Percentiles rank a stretch among this genome's conserved stretches.
Conservation (phyloP, 2,888 invertebrate genomes). For the Tetanocera ferruginea region DNA sequence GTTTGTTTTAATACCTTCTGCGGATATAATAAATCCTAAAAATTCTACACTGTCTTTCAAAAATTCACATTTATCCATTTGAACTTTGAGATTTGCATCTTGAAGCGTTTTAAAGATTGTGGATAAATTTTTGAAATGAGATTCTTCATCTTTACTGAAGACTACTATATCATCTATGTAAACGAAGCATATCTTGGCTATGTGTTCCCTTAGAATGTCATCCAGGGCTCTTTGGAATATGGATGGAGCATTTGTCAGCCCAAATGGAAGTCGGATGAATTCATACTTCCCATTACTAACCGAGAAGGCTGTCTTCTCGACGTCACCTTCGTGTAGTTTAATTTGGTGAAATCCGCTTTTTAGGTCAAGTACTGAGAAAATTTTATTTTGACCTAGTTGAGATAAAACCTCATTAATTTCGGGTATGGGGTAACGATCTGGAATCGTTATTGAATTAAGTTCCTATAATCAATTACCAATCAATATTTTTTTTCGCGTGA, state of each 20-base stretch:
- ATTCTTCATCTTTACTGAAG: constrained; percentile 34
- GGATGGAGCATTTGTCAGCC: constrained; percentile 28
- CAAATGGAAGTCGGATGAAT: constrained; percentile 30
- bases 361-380: constrained; percentile 38
- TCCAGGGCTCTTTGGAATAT: constrained; percentile 39
- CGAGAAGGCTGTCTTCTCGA: constrained; percentile 37
- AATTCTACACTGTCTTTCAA: constrained; percentile 13
- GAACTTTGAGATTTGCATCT: constrained; percentile 33
- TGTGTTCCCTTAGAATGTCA: constrained; percentile 31
- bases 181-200: constrained; percentile 30
- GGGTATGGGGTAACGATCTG: constrained; percentile 40
- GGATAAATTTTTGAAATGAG: constrained; percentile 29
- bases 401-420: constrained; percentile 40
- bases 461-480: constrained; percentile 36
- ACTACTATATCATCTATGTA: constrained; percentile 38
- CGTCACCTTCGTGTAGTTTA: constrained; percentile 35
- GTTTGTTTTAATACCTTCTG: constrained; percentile 31
- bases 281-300: constrained; percentile 30
- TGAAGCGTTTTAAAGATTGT: constrained; percentile 28
- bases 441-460: constrained; percentile 34
- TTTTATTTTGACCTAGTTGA: constrained; percentile 36
- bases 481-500: constrained; percentile 19
- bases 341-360: constrained; percentile 48
- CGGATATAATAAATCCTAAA: constrained; percentile 35
- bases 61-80: constrained; percentile 29